Conservation (phyloP, 2,113 vertebrate genomes). For the Pygoscelis adeliae region DNA sequence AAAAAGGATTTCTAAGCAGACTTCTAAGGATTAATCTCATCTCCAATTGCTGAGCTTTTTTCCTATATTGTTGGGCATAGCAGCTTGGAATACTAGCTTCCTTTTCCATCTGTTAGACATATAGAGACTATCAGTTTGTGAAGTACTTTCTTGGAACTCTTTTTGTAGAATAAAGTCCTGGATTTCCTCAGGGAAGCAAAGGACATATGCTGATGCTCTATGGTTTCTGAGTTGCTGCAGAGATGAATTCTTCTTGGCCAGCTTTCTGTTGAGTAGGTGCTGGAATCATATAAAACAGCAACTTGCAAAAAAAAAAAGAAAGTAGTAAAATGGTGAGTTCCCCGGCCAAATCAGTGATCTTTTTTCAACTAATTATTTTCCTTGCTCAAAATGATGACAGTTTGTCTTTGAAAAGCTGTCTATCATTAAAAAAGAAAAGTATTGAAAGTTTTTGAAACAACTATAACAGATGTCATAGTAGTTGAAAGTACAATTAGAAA, state of each 20-base stretch:
- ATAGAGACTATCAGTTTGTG: constrained; percentile 22
- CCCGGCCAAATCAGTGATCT: constrained; percentile 60
- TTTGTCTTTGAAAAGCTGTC: constrained; percentile 53
- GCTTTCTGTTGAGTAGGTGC: constrained; percentile 59
- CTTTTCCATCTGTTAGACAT: constrained; percentile 56
- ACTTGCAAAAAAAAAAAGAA: neutral
- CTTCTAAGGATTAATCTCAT: constrained; percentile 7
- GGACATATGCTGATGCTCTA: constrained; percentile 51
- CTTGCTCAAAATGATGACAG: constrained; percentile 57
- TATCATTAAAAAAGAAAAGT: constrained; percentile 56
- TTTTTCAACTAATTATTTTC: constrained; percentile 66
- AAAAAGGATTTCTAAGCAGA: neutral
- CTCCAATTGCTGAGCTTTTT: neutral
- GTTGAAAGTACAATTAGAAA: constrained; percentile 71
- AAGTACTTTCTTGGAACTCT: constrained; percentile 29
- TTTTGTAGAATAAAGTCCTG: constrained; percentile 54
- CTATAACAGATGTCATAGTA: constrained; percentile 64
- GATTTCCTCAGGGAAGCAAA: constrained; percentile 49
- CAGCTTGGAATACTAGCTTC: neutral
- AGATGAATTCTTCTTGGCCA: constrained; percentile 51
- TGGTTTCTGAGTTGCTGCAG: constrained; percentile 16
- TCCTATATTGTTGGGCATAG: neutral
- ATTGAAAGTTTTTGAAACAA: constrained; percentile 66
- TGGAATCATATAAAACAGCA: constrained; percentile 67
- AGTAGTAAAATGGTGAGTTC: constrained; percentile 16